Conservation (phyloP, 92 coral and sea anemone species). For the Siderastrea radians region DNA sequence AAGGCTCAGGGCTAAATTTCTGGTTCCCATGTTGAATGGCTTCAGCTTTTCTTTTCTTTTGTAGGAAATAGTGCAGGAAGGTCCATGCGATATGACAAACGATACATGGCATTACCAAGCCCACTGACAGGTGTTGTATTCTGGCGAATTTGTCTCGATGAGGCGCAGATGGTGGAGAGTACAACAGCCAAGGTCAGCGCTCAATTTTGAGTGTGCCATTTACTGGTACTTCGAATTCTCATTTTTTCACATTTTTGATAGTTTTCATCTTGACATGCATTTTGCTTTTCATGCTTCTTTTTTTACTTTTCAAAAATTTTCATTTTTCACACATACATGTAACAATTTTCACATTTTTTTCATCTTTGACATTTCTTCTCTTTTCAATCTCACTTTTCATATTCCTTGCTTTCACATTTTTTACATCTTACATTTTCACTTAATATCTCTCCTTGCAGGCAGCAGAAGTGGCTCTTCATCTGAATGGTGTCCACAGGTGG, state of each 20-base stretch:
- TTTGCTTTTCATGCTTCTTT: too few relatives aligned
- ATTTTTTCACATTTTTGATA: too few relatives aligned
- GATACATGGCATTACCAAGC: conserved; percentile 91
- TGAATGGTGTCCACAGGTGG: conserved; percentile 90
- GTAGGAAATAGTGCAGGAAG: conserved; percentile 36
- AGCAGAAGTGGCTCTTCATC: conserved; percentile 92
- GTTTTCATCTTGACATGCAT: too few relatives aligned
- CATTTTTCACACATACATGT: too few relatives aligned
- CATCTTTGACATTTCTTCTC: not conserved
- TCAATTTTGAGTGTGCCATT: not conserved
- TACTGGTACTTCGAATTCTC: too few relatives aligned
- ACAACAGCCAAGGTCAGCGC: conserved; percentile 94
- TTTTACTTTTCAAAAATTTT: too few relatives aligned
- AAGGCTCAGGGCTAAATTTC: too few relatives aligned
- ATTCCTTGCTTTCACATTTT: not conserved
- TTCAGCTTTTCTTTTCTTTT: not conserved
- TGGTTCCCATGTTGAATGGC: not conserved
- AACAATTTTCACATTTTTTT: too few relatives aligned
- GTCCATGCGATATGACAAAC: conserved; percentile 80
- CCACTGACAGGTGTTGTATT: conserved; percentile 90
- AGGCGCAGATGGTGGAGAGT: conserved; percentile 99
- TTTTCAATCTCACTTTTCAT: not conserved
- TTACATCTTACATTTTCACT: not conserved
- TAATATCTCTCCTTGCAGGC: conserved; percentile 59
- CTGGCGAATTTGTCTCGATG: conserved; percentile 99